Conservation (phyloP, 2,113 vertebrate genomes). For the Gnathochromis pfefferi region DNA sequence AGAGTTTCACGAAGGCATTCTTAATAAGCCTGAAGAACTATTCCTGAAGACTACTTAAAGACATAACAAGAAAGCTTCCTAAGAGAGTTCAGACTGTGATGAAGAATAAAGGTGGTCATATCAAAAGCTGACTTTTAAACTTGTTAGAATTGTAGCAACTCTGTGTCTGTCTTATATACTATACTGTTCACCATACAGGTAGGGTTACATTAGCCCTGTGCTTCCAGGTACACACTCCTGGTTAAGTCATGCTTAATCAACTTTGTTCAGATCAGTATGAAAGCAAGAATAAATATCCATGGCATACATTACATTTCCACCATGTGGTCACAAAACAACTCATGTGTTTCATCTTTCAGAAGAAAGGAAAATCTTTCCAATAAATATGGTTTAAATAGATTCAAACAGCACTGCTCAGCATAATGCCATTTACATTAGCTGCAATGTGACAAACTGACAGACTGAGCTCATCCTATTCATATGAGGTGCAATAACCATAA, state of each 20-base stretch:
- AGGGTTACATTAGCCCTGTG: rapidly evolving
- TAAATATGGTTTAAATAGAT: background rate
- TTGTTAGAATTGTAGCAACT: background rate
- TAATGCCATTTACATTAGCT: conserved; percentile 1
- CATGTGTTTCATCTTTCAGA: background rate
- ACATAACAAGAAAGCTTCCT: background rate
- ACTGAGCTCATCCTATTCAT: conserved; percentile 11
- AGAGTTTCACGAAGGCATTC: background rate
- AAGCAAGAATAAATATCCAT: background rate
- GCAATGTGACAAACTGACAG: background rate
- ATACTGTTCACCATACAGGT: background rate
- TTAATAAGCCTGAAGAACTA: background rate
- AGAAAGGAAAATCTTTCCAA: background rate
- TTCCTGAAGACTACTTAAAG: background rate
- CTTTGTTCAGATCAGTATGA: background rate
- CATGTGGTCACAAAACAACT: background rate
- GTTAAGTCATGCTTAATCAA: background rate
- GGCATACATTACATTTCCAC: background rate
- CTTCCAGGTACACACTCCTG: background rate
- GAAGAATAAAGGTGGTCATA: background rate
- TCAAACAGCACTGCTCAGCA: conserved; percentile 23
- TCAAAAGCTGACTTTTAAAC: background rate
- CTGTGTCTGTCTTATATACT: background rate
- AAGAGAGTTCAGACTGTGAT: background rate
- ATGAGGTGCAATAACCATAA: conserved; percentile 23